These are phyloP conservation scores for Ptychodera flava DNA, from an alignment of 35 echinoderm and acorn worm species.

Conservation along the genomic window DNA sequence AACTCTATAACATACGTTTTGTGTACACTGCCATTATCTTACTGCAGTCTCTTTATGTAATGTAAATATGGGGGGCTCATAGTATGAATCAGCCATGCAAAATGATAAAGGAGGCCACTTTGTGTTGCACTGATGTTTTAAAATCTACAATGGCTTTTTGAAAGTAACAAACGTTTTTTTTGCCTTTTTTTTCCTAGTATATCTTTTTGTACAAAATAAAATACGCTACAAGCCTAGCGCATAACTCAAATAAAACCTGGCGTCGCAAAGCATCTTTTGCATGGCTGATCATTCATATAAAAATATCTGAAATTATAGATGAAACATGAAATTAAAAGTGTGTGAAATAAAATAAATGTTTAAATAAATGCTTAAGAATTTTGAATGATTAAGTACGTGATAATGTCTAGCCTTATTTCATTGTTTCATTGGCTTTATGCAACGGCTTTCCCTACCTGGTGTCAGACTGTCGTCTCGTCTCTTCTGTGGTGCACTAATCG, in stretches of 20 bases:
- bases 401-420: not conserved
- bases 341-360: not conserved
- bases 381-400: not conserved
- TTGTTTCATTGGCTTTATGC: no score
- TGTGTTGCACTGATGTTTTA: no score
- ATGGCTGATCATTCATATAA: not conserved
- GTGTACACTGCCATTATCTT: no score
- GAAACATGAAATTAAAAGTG: not conserved
- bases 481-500: constrained; percentile 23
- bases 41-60: no score
- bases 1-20: no score
- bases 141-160: no score
- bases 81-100: not conserved
- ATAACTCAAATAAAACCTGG: not conserved
- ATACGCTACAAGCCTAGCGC: not conserved
- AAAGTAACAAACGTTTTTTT: no score
- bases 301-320: not conserved
- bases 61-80: not conserved
- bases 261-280: not conserved
- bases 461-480: not conserved
- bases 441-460: not conserved
- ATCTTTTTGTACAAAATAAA: no score
- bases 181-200: no score
- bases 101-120: not conserved
- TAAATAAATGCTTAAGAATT: not conserved